A percentile compares a stretch with the other conserved stretches of the same genome.
Conservation (phyloP, 1,140 invertebrate species). For the Penaeus vannamei region DNA sequence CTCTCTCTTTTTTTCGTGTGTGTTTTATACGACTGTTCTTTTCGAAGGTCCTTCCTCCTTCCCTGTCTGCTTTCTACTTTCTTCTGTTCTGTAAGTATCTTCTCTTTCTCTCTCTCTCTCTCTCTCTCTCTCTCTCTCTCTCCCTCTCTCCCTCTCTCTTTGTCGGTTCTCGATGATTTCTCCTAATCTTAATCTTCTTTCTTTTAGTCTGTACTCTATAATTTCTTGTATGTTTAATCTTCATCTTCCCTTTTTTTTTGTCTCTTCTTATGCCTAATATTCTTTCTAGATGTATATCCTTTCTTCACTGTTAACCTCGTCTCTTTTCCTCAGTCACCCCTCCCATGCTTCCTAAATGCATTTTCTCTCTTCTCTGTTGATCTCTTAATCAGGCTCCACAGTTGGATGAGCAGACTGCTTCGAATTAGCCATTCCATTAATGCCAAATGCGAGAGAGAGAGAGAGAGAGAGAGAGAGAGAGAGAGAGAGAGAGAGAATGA, state of each 20-base stretch:
- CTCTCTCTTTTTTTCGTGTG: not conserved
- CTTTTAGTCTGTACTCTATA: not conserved
- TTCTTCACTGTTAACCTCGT: too few species aligned
- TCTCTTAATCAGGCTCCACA: too few species aligned
- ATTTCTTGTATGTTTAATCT: not conserved
- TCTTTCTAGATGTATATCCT: too few species aligned
- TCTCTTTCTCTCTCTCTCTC: constrained; percentile 30
- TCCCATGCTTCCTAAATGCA: too few species aligned
- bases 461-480: too few species aligned
- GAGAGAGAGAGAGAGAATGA: not conserved
- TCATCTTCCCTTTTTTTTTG: not conserved
- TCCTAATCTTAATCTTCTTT: not conserved
- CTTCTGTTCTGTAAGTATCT: not conserved
- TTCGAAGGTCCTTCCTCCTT: constrained; percentile 4
- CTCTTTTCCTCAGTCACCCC: too few species aligned
- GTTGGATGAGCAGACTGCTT: not conserved
- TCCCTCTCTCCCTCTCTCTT: constrained; percentile 4
- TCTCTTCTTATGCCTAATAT: too few species aligned
- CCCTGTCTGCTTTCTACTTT: not conserved
- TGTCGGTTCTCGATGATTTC: not conserved
- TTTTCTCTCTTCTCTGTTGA: too few species aligned
- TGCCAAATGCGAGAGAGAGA: not conserved
- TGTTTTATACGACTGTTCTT: not conserved
- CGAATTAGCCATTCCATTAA: not conserved
- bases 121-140: not conserved